A percentile compares a stretch with the other conserved stretches of the same genome.
Evolutionary conservation across 30 jellyfish, hydroid and myxozoan species (phyloP).

Genomic region (Aurelia aurita): DNA sequence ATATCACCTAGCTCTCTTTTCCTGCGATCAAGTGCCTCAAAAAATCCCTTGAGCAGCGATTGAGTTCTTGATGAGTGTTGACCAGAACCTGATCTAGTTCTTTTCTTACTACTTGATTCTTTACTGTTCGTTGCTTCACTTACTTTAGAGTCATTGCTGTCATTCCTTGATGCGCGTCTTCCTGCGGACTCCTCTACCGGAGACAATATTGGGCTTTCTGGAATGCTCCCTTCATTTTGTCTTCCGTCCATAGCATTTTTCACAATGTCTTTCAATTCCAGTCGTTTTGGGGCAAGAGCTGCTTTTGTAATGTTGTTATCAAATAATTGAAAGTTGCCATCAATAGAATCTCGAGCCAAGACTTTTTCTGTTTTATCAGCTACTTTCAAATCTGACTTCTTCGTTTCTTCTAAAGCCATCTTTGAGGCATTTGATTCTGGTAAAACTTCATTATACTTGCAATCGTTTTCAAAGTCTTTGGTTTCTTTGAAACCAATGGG

Average conservation of each 20-base stretch:
- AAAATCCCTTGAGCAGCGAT: conserved; percentile 52
- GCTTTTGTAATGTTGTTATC: too few species aligned
- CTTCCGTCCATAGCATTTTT: too few species aligned
- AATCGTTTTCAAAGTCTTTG: too few species aligned
- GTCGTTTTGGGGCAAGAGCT: too few species aligned
- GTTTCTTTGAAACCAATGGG: too few species aligned
- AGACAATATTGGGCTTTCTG: conserved; percentile 37
- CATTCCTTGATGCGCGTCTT: conserved; percentile 5
- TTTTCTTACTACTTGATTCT: conserved; percentile 47
- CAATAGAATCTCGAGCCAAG: conserved; percentile 33
- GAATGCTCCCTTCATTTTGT: background rate
- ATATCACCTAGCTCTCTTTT: conserved; percentile 4
- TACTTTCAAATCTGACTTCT: too few species aligned
- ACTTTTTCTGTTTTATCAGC: background rate
- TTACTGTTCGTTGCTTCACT: conserved; percentile 67
- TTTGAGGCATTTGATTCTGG: too few species aligned
- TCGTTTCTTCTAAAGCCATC: too few species aligned
- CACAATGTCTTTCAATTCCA: too few species aligned
- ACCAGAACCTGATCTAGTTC: conserved; percentile 48
- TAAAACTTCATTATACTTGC: too few species aligned
- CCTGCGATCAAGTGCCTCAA: conserved; percentile 64
- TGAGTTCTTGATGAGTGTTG: conserved; percentile 58
- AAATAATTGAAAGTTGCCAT: background rate
- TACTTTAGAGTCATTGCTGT: conserved; percentile 55
- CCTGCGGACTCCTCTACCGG: conserved; percentile 24